A percentile compares a stretch with the other conserved stretches of the same genome.
Conservation (phyloP, 2,113 vertebrate genomes). For the Pelodiscus sinensis region DNA sequence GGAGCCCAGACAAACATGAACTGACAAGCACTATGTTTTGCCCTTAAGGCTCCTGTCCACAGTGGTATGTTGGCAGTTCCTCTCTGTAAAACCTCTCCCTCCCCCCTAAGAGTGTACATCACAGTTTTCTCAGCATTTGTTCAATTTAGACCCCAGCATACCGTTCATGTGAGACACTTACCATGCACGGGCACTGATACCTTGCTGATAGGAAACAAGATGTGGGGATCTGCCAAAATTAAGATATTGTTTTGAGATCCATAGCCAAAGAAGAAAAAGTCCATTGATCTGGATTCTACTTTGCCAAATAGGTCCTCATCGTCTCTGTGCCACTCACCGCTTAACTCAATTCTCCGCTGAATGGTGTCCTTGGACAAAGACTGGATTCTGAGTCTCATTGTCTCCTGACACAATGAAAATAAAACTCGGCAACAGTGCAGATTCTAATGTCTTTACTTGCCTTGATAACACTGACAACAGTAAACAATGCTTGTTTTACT, state of each 20-base stretch:
- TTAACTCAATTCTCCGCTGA: slow-evolving; percentile 69
- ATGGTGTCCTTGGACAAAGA: slow-evolving; percentile 69
- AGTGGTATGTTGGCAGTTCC: slow-evolving; percentile 49
- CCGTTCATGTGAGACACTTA: not conserved
- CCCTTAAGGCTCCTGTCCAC: slow-evolving; percentile 75
- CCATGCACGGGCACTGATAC: accelerated
- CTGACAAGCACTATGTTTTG: slow-evolving; percentile 76
- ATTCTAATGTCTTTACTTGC: slow-evolving; percentile 74
- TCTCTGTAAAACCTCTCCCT: slow-evolving; percentile 43
- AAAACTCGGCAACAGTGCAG: slow-evolving; percentile 67
- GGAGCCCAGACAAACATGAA: slow-evolving; percentile 64
- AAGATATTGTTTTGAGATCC: slow-evolving; percentile 6
- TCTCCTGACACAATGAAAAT: slow-evolving; percentile 61
- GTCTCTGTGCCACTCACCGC: slow-evolving; percentile 54
- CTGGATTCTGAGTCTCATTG: slow-evolving; percentile 67
- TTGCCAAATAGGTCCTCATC: not conserved
- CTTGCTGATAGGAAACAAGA: slow-evolving; percentile 30
- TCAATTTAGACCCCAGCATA: slow-evolving; percentile 10
- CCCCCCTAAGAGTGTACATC: not conserved
- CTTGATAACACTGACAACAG: slow-evolving; percentile 74
- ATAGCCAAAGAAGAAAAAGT: not conserved
- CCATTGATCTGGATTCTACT: not conserved
- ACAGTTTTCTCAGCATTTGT: slow-evolving; percentile 1
- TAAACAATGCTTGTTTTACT: slow-evolving; percentile 73
- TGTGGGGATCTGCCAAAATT: not conserved